These are phyloP conservation scores for Nothoprocta pentlandii DNA, from an alignment of 2,113 vertebrate species.

Conservation along the genomic window DNA sequence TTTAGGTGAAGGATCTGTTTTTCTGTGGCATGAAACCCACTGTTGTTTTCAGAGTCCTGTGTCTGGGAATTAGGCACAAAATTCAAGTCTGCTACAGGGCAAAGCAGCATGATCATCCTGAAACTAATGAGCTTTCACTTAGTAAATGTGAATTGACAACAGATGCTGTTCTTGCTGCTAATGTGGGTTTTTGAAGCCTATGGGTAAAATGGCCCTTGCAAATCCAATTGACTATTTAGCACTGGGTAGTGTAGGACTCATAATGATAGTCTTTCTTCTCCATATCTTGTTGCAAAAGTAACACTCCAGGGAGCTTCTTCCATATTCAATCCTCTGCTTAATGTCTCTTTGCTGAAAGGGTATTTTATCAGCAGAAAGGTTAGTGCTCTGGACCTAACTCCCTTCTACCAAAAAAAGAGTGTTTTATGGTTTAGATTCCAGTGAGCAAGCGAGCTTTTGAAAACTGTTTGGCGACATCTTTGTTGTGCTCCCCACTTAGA, in stretches of 20 bases:
- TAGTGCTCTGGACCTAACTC: background rate
- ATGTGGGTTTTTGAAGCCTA: background rate
- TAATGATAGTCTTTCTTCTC: background rate
- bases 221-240: background rate
- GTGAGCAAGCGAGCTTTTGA: background rate
- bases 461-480: background rate
- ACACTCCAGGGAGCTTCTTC: background rate
- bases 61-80: background rate
- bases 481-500: background rate
- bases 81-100: background rate
- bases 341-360: background rate
- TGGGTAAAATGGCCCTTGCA: background rate
- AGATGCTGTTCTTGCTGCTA: background rate
- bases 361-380: background rate
- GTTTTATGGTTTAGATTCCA: background rate
- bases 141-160: background rate
- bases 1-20: background rate
- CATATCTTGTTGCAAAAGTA: background rate
- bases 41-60: background rate
- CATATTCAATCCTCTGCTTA: background rate
- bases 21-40: background rate
- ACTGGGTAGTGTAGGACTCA: accelerated
- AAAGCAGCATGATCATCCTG: background rate
- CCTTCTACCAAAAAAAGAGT: background rate
- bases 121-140: background rate